Evolutionary conservation across 2,888 invertebrate genomes (phyloP).

Genomic region (Idaea biselata): DNA sequence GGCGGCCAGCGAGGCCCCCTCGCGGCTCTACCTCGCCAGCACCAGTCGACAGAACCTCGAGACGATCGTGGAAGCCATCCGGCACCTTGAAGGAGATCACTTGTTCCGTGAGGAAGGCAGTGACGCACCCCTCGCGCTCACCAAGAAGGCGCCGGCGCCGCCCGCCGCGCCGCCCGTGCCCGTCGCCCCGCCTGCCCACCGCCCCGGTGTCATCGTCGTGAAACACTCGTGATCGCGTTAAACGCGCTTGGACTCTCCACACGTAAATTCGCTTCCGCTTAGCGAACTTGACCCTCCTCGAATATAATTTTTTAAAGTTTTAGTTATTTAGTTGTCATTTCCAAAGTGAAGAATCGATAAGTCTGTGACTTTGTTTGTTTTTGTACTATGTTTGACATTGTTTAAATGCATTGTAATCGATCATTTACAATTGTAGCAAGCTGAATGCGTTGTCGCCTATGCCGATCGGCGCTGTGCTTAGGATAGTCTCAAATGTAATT

Average conservation of each 20-base stretch:
- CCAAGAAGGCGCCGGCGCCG: conserved; percentile 72
- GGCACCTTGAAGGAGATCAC: conserved; percentile 98
- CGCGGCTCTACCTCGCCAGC: conserved; percentile 71
- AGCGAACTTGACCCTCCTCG: conserved; percentile 70
- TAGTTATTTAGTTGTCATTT: conserved; percentile 73
- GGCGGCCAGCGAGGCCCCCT: conserved; percentile 60
- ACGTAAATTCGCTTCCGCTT: conserved; percentile 55
- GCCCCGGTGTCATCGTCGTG: conserved; percentile 95
- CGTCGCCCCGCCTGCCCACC: conserved; percentile 71
- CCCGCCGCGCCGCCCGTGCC: conserved; percentile 73
- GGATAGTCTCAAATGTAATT: conserved; percentile 74
- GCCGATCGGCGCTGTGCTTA: conserved; percentile 70
- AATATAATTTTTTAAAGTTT: conserved; percentile 73
- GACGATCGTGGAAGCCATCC: conserved; percentile 98
- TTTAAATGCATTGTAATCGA: conserved; percentile 50
- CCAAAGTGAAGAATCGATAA: conserved; percentile 78
- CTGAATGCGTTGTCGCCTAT: conserved; percentile 56
- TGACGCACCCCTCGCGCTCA: conserved; percentile 82
- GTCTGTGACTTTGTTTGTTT: conserved; percentile 73
- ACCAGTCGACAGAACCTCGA: conserved; percentile 97
- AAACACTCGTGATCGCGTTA: conserved; percentile 88
- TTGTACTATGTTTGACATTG: conserved; percentile 44
- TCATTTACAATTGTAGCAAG: conserved; percentile 52
- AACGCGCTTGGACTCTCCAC: conserved; percentile 47
- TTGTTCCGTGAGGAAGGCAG: conserved; percentile 89